Percentiles rank a stretch among this genome's conserved stretches.
Conservation (phyloP, 2,888 invertebrate species). For the Synanthedon vespiformis region DNA sequence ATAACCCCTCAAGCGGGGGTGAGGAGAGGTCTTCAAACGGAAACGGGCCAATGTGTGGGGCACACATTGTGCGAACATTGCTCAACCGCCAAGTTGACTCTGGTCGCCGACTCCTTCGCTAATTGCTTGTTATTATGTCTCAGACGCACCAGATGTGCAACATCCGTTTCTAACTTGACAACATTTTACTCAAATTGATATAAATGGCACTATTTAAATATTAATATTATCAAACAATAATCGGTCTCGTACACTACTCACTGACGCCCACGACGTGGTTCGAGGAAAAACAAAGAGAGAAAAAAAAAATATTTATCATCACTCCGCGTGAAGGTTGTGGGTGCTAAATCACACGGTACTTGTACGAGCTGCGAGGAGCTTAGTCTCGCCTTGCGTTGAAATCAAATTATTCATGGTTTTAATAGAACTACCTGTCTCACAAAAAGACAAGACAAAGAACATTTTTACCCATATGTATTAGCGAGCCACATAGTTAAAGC, state of each 20-base stretch:
- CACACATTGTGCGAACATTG: conserved; percentile 55
- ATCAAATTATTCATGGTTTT: conserved; percentile 28
- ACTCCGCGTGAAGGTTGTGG: conserved; percentile 17
- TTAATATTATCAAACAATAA: neutral
- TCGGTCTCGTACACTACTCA: neutral
- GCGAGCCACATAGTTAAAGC: no score
- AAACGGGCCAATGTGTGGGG: conserved; percentile 50
- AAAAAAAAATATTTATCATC: conserved; percentile 9
- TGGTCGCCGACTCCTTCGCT: conserved; percentile 40
- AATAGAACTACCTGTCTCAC: neutral
- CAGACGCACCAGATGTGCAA: conserved; percentile 61
- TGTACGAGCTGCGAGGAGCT: neutral
- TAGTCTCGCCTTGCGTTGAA: conserved; percentile 17
- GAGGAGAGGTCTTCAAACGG: conserved; percentile 23
- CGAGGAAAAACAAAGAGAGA: conserved; percentile 14
- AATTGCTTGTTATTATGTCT: conserved; percentile 64
- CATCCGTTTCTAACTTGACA: conserved; percentile 45
- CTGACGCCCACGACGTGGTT: conserved; percentile 11
- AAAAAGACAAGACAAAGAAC: neutral
- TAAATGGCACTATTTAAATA: neutral
- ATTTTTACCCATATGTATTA: no score
- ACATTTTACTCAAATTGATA: conserved; percentile 1
- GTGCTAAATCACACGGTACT: conserved; percentile 25
- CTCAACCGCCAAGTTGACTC: conserved; percentile 21
- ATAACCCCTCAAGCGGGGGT: conserved; percentile 8